Evolutionary conservation across 1,140 invertebrate species (phyloP), one percentile per base, ranked within the genome.

Genomic region (Melitaea cinxia): DNA sequence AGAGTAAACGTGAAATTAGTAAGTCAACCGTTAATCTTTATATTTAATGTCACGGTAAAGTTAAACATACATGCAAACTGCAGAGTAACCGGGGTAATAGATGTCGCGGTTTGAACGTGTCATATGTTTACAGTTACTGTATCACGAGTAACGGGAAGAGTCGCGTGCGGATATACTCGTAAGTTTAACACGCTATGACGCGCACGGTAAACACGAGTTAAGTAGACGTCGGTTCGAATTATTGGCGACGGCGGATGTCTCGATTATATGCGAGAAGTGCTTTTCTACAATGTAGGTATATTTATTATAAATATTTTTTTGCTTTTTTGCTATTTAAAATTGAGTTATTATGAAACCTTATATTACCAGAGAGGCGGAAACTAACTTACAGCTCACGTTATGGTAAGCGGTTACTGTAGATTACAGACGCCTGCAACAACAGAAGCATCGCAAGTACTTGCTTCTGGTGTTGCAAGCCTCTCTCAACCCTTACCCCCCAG

Each of bases 91-190:
- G 42, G 21, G 7, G 6, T 56, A 56, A 14, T 26, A 62, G 4
- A 52, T 55, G 19, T 64, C 53, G 56, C 45, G 53, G 53, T 50
- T 28, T 50, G 42, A 15, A 50, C 33, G n/a, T 55, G 35, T 37
- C 28, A 50, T n/a, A n/a, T n/a, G n/a, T n/a, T n/a, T n/a, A 57
- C 54, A 45, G 54, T 57, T 57, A 47, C 19, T 23, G 1, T 47
- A 56, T 39, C 23, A 56, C 30, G 42, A 56, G 7, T 56, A 45
- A 57, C 54, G 54, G 42, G 21, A 5, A 15, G 0, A 28, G 54
- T 57, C 54, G 54, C 54, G 54, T 57, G 54, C 37, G 9, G 24
- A 2, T 5, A 57, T 57, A n/a, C n/a, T n/a, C n/a, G n/a, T n/a
- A 42, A 42, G 37, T 23, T 57, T 57, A 45, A 45, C n/a, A 15